Conservation (phyloP, 2,797 vertebrate species). For the Onychomys leucogaster region DNA sequence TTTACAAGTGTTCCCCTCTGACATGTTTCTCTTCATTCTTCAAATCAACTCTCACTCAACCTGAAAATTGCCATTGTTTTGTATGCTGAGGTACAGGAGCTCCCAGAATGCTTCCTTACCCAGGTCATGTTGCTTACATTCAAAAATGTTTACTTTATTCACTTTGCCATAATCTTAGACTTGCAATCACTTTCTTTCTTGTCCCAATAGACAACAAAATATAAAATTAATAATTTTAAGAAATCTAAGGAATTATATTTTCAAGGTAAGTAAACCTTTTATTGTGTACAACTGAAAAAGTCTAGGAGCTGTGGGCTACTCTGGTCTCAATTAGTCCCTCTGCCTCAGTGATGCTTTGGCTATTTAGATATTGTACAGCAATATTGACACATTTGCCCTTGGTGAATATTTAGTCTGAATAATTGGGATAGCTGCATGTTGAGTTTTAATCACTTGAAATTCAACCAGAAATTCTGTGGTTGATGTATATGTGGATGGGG, state of each 20-base stretch:
- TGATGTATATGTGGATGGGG: accelerated
- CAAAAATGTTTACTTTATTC: background rate
- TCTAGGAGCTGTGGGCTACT: background rate
- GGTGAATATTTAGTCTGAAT: background rate
- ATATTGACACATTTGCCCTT: background rate
- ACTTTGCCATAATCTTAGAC: accelerated
- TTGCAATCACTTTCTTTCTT: background rate
- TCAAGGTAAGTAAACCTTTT: background rate
- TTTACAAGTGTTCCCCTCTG: background rate
- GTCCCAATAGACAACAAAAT: background rate
- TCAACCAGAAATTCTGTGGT: background rate
- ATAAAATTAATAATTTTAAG: background rate
- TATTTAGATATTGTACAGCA: background rate
- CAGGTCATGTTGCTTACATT: background rate
- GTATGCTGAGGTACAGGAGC: no score
- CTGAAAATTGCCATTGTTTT: background rate
- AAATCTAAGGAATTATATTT: background rate
- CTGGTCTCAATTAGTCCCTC: background rate
- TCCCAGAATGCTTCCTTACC: no score
- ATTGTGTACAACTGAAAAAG: accelerated
- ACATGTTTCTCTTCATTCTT: background rate
- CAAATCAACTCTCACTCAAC: background rate
- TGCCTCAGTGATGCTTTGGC: accelerated
- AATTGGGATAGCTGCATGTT: background rate
- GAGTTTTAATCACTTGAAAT: background rate